Percentiles rank a stretch among this genome's conserved stretches.
Conservation (phyloP, 2,888 invertebrate species). For the Chymomyza fuscimana region DNA sequence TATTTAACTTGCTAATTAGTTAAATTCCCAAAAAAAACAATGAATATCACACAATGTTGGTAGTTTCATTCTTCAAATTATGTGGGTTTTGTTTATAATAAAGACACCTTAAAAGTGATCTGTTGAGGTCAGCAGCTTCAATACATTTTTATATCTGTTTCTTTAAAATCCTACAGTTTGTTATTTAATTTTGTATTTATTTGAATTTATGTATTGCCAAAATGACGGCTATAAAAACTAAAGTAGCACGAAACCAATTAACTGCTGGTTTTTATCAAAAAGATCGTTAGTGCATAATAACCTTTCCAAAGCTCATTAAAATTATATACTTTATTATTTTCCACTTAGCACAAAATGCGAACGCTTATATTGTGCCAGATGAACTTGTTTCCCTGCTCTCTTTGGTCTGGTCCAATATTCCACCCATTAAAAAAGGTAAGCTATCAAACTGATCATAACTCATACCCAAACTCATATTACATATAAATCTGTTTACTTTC, state of each 20-base stretch:
- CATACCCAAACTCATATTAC: background rate
- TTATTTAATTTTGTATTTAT: no score
- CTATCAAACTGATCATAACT: background rate
- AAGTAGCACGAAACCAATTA: background rate
- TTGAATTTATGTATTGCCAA: no score
- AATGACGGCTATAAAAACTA: no score
- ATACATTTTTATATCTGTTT: no score
- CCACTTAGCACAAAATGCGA: constrained; percentile 80
- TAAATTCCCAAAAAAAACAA: no score
- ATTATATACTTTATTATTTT: background rate
- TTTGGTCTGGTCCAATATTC: constrained; percentile 90
- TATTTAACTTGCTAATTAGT: no score
- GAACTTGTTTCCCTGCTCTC: constrained; percentile 89
- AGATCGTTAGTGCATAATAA: background rate
- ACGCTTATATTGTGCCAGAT: constrained; percentile 87
- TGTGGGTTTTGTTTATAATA: no score
- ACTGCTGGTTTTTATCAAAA: background rate
- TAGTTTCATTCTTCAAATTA: no score
- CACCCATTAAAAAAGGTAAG: constrained; percentile 90
- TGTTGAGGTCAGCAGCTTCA: no score
- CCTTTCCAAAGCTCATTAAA: background rate
- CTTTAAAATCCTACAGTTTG: no score
- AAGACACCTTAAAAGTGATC: no score
- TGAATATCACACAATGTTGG: no score
- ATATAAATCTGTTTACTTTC: background rate